These are phyloP conservation scores for Rhopalosiphum maidis DNA, from an alignment of 1,140 invertebrate species.

Conservation along the genomic window DNA sequence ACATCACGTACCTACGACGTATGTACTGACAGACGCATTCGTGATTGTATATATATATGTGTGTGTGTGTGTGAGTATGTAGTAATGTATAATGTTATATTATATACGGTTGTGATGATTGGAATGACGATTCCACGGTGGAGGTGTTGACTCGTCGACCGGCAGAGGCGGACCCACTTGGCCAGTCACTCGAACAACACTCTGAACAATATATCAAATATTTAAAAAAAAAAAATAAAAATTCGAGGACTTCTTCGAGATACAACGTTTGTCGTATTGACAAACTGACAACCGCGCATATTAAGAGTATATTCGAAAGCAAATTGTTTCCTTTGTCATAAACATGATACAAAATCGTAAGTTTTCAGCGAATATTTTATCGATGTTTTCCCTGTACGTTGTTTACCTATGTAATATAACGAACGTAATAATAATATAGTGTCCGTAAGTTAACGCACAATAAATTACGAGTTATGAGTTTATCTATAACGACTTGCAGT, in stretches of 20 bases:
- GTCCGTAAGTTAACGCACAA: not conserved
- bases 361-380: not conserved
- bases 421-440: not conserved
- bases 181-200: slow-evolving; percentile 45
- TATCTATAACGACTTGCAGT: not conserved
- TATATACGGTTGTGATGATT: slow-evolving; percentile 15
- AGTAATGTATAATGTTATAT: not conserved
- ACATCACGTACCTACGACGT: not conserved
- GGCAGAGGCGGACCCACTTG: slow-evolving; percentile 5
- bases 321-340: slow-evolving; percentile 21
- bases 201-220: slow-evolving; percentile 38
- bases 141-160: slow-evolving; percentile 19
- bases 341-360: not conserved
- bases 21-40: not conserved
- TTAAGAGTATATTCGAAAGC: not conserved
- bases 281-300: not conserved
- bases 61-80: not conserved
- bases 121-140: slow-evolving; percentile 39
- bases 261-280: not conserved
- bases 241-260: slow-evolving; percentile 9
- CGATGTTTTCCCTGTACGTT: not conserved
- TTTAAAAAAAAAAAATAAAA: slow-evolving; percentile 39
- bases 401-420: not conserved
- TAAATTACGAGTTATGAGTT: not conserved
- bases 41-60: not conserved